phyloP scores from a whole-genome alignment of 1,140 invertebrate genomes.

The Argopecten irradians region DNA sequence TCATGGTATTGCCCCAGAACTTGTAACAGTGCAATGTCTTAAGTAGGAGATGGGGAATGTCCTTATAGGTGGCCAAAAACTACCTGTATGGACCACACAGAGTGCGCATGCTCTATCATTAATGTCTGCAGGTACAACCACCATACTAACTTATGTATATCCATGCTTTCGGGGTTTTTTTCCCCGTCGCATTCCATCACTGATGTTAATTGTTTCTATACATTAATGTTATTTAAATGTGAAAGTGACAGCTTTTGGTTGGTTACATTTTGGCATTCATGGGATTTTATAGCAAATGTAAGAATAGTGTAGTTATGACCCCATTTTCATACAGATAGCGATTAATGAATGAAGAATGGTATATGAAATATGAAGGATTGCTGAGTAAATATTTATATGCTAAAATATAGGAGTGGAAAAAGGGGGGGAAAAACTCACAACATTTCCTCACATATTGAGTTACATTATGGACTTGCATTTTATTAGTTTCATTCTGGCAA shows the following conservation, averaged over 20 bases:
- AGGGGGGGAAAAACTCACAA: too few relatives aligned
- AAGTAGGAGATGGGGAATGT: neutral
- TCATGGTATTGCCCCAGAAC: neutral
- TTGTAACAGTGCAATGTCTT: neutral
- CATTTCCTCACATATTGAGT: too few relatives aligned
- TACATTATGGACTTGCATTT: too few relatives aligned
- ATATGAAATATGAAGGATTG: too few relatives aligned
- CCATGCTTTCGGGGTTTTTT: neutral
- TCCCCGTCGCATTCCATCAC: neutral
- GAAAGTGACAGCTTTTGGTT: neutral
- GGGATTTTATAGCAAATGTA: too few relatives aligned
- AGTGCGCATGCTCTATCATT: constrained; percentile 13
- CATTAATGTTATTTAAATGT: neutral
- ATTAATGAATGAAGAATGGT: too few relatives aligned
- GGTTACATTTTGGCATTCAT: too few relatives aligned
- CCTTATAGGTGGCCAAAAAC: neutral
- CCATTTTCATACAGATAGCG: too few relatives aligned
- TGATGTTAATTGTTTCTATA: neutral
- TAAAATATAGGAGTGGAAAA: too few relatives aligned
- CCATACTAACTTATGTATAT: neutral
- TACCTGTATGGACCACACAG: neutral
- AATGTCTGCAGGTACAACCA: neutral
- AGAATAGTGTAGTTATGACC: too few relatives aligned
- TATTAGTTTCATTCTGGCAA: too few relatives aligned
- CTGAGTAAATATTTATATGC: too few relatives aligned